Conservation (phyloP, 1,140 invertebrate species). For the Heliconius eleuchia region DNA sequence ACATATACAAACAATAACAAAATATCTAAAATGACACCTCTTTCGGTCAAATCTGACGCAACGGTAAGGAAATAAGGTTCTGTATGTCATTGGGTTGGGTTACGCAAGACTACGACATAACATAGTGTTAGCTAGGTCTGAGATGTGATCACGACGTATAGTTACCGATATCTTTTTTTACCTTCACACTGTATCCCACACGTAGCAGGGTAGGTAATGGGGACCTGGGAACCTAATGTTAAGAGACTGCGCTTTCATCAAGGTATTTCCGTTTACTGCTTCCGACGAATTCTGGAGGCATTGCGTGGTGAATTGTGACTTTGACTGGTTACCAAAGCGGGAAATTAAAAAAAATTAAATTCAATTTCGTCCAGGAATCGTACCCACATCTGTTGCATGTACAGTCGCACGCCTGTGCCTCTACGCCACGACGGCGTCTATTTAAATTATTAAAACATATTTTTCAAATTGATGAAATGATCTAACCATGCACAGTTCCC, state of each 20-base stretch:
- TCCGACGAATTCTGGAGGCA: not conserved
- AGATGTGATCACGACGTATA: not conserved
- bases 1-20: not conserved
- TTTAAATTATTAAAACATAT: too few relatives aligned
- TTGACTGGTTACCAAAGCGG: not conserved
- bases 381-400: too few relatives aligned
- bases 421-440: too few relatives aligned
- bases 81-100: slow-evolving; percentile 27
- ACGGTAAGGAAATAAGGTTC: slow-evolving; percentile 10
- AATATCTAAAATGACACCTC: not conserved
- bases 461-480: too few relatives aligned
- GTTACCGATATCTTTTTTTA: not conserved
- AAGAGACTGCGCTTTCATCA: not conserved
- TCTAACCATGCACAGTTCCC: too few relatives aligned
- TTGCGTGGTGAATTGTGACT: not conserved
- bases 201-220: not conserved
- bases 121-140: not conserved
- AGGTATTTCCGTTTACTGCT: too few relatives aligned
- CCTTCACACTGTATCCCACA: not conserved
- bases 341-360: not conserved
- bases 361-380: too few relatives aligned
- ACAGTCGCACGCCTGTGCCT: too few relatives aligned
- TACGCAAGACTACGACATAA: slow-evolving; percentile 12
- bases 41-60: slow-evolving; percentile 8
- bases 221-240: not conserved